These are phyloP conservation scores for Lacerta viridis DNA, from an alignment of 2,797 vertebrate genomes.

Conservation along the genomic window DNA sequence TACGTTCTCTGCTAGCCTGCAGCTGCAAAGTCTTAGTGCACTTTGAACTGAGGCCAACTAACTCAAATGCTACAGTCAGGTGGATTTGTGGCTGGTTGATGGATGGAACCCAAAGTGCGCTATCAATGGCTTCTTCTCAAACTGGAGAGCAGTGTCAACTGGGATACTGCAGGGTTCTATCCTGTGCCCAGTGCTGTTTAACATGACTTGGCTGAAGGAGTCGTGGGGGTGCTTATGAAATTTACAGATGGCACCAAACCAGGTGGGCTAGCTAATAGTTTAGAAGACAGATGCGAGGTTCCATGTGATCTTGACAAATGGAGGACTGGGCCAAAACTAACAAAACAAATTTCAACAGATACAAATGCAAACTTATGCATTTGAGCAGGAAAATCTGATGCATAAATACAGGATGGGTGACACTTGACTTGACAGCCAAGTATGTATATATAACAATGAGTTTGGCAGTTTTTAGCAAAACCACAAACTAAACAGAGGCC, in stretches of 20 bases:
- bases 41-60: conserved; percentile 62
- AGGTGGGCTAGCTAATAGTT: neutral
- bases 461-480: neutral
- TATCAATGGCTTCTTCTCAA: neutral
- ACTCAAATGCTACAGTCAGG: conserved; percentile 43
- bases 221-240: neutral
- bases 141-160: neutral
- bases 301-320: neutral
- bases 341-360: neutral
- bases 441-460: neutral
- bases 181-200: neutral
- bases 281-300: neutral
- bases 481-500: neutral
- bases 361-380: neutral
- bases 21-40: conserved; percentile 29
- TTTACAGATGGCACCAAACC: neutral
- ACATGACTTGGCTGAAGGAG: neutral
- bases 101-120: too few relatives aligned
- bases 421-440: neutral
- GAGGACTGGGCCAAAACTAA: neutral
- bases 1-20: conserved; percentile 47
- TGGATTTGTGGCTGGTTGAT: too few relatives aligned
- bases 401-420: neutral
- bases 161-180: neutral
- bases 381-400: neutral